Base-by-base conservation (phyloP, 2,113 vertebrate genomes). In the Heterotis niloticus region DNA sequence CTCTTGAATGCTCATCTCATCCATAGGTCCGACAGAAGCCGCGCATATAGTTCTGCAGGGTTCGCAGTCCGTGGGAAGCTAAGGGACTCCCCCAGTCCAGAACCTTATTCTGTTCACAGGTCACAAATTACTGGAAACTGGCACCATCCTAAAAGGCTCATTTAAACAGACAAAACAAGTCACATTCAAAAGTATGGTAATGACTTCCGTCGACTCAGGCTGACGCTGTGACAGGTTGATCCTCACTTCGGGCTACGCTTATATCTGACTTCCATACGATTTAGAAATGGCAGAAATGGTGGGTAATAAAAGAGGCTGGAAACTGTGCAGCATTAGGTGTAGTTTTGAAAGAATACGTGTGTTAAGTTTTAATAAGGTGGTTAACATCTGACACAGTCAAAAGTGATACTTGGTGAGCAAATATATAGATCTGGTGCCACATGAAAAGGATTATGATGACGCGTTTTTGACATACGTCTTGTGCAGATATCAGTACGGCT, bases 21-120 rank as follows among this genome's bases (percentile, higher is more conserved):
- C 88, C 90, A 79, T 57, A 64, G 24, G 76, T 79, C 86, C 82
- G 85, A 5, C 34, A 69, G 84, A 78, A 88, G 86, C 64, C 64
- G 57, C 20, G 85, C 52, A 65, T 10, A 87, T 84, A 51, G 24
- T 54, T 44, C 51, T 9, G 44, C 56, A 57, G 34, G 34, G 34
- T 4, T 44, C 34, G 7, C 34, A 44, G 2, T 7, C 3, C 34
- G 7, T 44, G 34, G 34, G 34, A 44, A 4, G 34, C 7, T 44
- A 44, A 44, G 34, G 34, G 34, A 44, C 34, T 44, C 34, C 34
- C 34, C 34, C 34, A 44, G 3, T 44, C 34, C 2, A 44, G 34
- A 44, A 44, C 7, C 34, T 44, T 44, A 44, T 44, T 44, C 7
- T 4, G 34, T 44, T 44, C 34, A 44, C 34, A 44, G 34, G 34